Conservation (phyloP, 1,140 invertebrate genomes). For the Drosophila paulistorum region DNA sequence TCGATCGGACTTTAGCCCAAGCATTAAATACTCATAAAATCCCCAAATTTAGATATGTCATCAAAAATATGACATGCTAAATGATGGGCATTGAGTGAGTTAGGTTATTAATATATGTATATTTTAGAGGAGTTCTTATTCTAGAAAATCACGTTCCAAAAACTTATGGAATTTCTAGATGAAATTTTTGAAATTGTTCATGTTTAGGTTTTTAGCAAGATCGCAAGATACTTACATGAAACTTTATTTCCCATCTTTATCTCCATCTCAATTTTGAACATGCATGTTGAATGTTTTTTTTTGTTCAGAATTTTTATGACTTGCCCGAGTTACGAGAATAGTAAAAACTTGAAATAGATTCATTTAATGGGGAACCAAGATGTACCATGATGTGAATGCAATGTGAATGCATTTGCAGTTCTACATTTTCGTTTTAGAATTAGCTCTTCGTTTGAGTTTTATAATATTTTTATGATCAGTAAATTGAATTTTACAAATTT, state of each 20-base stretch:
- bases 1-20: background rate
- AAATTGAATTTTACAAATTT: conserved; percentile 47
- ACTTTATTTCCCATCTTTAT: background rate
- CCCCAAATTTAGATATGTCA: conserved; percentile 42
- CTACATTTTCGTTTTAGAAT: conserved; percentile 16
- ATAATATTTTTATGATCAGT: conserved; percentile 50
- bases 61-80: conserved; percentile 48
- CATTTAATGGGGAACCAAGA: background rate
- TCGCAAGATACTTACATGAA: background rate
- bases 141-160: background rate
- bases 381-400: background rate
- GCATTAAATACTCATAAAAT: conserved; percentile 68
- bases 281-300: conserved; percentile 1
- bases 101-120: background rate
- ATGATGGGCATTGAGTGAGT: conserved; percentile 20
- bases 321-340: conserved; percentile 5
- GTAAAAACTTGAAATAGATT: conserved; percentile 13
- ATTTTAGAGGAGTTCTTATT: background rate
- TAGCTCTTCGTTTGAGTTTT: conserved; percentile 22
- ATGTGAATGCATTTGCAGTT: conserved; percentile 19
- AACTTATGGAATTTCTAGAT: background rate
- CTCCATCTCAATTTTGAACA: background rate
- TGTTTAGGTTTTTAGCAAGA: background rate
- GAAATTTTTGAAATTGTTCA: background rate
- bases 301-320: background rate